A percentile compares a stretch with the other conserved stretches of the same genome.
These are phyloP conservation scores for Drosophila mercatorum DNA, from an alignment of 2,888 invertebrate genomes.

Conservation along the genomic window DNA sequence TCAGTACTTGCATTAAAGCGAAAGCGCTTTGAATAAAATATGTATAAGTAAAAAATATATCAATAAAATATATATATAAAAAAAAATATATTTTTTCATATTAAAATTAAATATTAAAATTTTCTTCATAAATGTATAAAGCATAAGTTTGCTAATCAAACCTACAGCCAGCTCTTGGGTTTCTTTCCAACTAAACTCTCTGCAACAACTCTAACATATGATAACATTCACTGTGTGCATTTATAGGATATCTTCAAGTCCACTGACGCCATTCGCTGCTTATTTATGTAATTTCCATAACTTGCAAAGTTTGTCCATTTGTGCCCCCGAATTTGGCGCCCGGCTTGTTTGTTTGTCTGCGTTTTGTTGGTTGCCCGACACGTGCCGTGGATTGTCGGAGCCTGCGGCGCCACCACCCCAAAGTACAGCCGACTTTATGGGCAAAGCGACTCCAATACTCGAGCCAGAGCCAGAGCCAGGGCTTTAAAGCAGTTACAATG, in stretches of 20 bases:
- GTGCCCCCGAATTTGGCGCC: constrained; percentile 4
- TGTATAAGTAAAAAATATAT: background rate
- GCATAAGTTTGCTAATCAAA: too few relatives aligned
- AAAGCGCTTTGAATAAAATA: background rate
- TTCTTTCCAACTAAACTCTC: too few relatives aligned
- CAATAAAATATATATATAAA: too few relatives aligned
- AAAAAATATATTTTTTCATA: too few relatives aligned
- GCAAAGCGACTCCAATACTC: background rate
- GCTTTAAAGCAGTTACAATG: constrained; percentile 21
- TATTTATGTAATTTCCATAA: constrained; percentile 53
- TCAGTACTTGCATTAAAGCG: background rate
- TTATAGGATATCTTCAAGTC: constrained; percentile 13
- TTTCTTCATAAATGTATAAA: too few relatives aligned
- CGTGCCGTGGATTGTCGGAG: constrained; percentile 58
- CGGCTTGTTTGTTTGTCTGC: constrained; percentile 24
- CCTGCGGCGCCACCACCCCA: constrained; percentile 29
- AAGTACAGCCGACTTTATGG: constrained; percentile 20
- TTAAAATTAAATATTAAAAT: too few relatives aligned
- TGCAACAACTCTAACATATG: too few relatives aligned
- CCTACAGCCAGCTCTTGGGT: too few relatives aligned
- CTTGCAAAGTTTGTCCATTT: constrained; percentile 28
- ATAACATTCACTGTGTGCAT: background rate
- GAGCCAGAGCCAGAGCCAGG: background rate
- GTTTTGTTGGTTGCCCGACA: constrained; percentile 41
- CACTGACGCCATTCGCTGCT: background rate